A percentile compares a stretch with the other conserved stretches of the same genome.
Evolutionary conservation across 2,113 vertebrate genomes (phyloP).

Genomic region (Gymnorhina tibicen): DNA sequence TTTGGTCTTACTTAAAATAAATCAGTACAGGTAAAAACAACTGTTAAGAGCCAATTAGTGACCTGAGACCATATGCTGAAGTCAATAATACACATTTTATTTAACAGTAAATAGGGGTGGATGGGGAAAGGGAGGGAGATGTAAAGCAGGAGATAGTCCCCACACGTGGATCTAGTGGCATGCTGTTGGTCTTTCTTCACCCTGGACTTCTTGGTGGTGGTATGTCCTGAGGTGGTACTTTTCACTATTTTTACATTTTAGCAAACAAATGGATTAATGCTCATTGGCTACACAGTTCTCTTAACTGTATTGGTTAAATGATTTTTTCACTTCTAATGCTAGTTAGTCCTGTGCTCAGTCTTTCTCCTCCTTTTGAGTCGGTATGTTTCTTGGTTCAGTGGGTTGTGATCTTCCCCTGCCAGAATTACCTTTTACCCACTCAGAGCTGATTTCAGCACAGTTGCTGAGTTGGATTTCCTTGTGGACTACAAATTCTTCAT

Average conservation of each 20-base stretch:
- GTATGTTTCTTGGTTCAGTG: neutral
- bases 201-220: neutral
- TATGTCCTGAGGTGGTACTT: neutral
- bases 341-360: neutral
- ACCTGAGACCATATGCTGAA: neutral
- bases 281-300: neutral
- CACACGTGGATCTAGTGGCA: fast-evolving
- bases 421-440: neutral
- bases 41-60: neutral
- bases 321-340: neutral
- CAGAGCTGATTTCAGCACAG: neutral
- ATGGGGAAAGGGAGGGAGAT: neutral
- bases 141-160: neutral
- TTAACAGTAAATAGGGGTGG: neutral
- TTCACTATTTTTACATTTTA: neutral
- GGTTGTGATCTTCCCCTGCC: neutral
- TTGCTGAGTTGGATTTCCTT: neutral
- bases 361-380: fast-evolving
- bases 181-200: neutral
- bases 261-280: neutral
- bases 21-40: neutral
- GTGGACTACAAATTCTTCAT: neutral
- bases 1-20: neutral
- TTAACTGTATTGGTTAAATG: neutral
- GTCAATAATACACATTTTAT: neutral